phyloP scores from a whole-genome alignment of 2,113 vertebrate species.

The Hippocampus abdominalis region DNA sequence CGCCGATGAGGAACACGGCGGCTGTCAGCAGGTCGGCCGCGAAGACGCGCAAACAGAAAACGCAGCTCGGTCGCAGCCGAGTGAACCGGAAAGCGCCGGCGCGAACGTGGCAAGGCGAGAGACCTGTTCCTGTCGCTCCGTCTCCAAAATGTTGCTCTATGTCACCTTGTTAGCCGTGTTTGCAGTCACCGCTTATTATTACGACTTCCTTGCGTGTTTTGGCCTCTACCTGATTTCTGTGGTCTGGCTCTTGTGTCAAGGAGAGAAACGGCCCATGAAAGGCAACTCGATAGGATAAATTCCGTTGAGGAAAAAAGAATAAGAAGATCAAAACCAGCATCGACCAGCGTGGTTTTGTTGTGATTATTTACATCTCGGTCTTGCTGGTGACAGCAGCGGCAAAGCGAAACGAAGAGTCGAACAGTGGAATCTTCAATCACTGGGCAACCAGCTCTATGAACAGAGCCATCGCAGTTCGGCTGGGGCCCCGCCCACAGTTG shows the following conservation, averaged over 20 bases:
- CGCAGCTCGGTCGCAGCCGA: slow-evolving; percentile 25
- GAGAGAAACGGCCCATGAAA: slow-evolving; percentile 69
- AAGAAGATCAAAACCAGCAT: too few species aligned
- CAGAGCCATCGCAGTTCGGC: too few species aligned
- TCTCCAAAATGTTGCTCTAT: slow-evolving; percentile 73
- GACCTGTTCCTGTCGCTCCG: slow-evolving; percentile 66
- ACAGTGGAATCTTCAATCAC: too few species aligned
- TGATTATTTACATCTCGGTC: too few species aligned
- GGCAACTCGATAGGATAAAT: slow-evolving; percentile 45
- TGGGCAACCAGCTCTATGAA: too few species aligned
- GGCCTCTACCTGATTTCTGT: slow-evolving; percentile 84
- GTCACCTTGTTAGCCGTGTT: slow-evolving; percentile 79
- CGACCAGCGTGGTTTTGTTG: too few species aligned
- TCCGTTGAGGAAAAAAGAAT: not conserved
- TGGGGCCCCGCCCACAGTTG: too few species aligned
- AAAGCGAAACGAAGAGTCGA: too few species aligned
- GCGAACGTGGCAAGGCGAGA: slow-evolving; percentile 52
- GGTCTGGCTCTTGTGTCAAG: slow-evolving; percentile 81
- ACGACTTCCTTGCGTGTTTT: slow-evolving; percentile 87
- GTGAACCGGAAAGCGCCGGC: slow-evolving; percentile 37
- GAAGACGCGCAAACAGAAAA: slow-evolving; percentile 11
- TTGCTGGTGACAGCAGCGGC: too few species aligned
- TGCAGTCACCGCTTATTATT: slow-evolving; percentile 79
- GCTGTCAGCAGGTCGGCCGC: slow-evolving; percentile 15
- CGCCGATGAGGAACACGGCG: slow-evolving; percentile 55